phyloP scores from a whole-genome alignment of 2,113 vertebrate genomes.

The Grus americana region DNA sequence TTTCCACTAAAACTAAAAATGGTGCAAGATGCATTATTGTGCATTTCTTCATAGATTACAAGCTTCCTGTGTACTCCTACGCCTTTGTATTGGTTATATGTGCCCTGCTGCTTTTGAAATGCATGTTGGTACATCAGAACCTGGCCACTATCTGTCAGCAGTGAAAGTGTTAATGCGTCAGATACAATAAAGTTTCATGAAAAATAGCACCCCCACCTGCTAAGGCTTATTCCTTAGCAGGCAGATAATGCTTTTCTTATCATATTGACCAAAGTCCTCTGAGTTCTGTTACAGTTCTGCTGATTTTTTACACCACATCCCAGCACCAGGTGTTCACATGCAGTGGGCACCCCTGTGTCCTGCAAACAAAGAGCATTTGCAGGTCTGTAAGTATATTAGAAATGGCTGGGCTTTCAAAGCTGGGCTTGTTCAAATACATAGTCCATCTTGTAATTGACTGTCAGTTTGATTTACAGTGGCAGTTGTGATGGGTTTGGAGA shows the following conservation, averaged over 20 bases:
- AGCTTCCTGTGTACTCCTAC: rapidly evolving
- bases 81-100: too few relatives aligned
- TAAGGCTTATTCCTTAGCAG: neutral
- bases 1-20: neutral
- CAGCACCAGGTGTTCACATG: neutral
- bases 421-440: slow-evolving; percentile 2
- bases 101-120: neutral
- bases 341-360: neutral
- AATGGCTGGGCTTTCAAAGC: slow-evolving; percentile 1
- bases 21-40: neutral
- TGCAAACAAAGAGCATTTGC: neutral
- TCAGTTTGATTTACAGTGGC: slow-evolving; percentile 59
- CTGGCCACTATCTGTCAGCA: neutral
- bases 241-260: neutral
- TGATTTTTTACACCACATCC: neutral
- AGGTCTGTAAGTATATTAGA: slow-evolving; percentile 5
- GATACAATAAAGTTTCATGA: neutral
- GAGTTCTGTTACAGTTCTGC: neutral
- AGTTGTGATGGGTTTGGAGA: slow-evolving; percentile 50
- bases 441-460: slow-evolving; percentile 56
- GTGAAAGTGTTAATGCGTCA: neutral
- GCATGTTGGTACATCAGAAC: neutral
- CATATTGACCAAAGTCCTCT: neutral
- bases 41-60: neutral
- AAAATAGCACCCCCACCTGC: neutral